These are phyloP conservation scores for Hirudinaria manillensis DNA, from an alignment of 2,888 invertebrate genomes.

Conservation along the genomic window DNA sequence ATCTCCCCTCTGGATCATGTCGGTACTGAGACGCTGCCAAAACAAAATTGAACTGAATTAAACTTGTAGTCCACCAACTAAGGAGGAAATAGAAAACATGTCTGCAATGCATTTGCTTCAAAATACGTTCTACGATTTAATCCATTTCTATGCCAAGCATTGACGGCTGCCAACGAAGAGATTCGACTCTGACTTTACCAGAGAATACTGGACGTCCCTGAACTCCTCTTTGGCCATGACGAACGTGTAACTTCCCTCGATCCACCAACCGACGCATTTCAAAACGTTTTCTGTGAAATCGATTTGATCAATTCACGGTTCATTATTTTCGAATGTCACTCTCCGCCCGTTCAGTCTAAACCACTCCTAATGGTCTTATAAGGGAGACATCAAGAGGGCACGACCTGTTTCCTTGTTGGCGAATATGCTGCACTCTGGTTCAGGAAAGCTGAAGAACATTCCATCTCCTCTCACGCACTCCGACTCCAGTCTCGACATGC, in stretches of 20 bases:
- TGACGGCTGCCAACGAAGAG: no score
- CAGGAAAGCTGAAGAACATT: conserved; percentile 32
- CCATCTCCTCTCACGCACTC: conserved; percentile 34
- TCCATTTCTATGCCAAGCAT: no score
- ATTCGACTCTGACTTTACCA: conserved; percentile 42
- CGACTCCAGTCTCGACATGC: conserved; percentile 31
- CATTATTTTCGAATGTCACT: no score
- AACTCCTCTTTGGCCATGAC: conserved; percentile 44
- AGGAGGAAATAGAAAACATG: no score
- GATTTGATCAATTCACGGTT: background rate
- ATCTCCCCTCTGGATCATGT: background rate
- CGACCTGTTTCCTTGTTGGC: conserved; percentile 29
- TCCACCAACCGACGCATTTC: conserved; percentile 48
- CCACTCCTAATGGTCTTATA: background rate
- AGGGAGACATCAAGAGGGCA: background rate
- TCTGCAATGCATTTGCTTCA: no score
- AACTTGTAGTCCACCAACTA: no score
- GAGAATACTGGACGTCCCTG: conserved; percentile 45
- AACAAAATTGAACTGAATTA: background rate
- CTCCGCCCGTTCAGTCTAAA: background rate
- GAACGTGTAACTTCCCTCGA: conserved; percentile 43
- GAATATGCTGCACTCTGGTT: conserved; percentile 34
- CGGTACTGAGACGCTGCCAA: conserved; percentile 27
- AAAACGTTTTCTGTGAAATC: conserved; percentile 43
- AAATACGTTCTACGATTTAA: no score